A percentile compares a stretch with the other conserved stretches of the same genome.
Evolutionary conservation across 2,113 vertebrate species (phyloP).

Genomic region (Gadus macrocephalus): DNA sequence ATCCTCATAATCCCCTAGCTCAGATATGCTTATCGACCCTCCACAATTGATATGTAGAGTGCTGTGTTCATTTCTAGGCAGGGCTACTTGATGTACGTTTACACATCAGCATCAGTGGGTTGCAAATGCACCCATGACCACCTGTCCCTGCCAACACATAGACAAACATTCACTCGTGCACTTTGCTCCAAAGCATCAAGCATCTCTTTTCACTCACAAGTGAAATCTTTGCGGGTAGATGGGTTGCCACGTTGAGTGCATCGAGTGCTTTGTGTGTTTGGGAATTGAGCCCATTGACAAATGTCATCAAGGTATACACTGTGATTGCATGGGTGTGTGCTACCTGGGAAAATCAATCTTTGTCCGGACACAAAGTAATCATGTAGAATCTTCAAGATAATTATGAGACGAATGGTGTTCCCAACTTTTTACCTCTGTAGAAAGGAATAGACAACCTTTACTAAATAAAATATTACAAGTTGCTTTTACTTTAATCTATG

Average conservation of each 20-base stretch:
- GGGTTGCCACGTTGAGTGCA: neutral
- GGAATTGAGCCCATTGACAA: neutral
- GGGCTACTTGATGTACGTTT: slow-evolving; percentile 14
- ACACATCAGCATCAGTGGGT: slow-evolving; percentile 32
- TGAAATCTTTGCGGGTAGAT: neutral
- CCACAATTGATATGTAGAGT: slow-evolving; percentile 52
- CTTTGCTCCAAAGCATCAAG: slow-evolving; percentile 18
- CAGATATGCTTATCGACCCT: slow-evolving; percentile 66
- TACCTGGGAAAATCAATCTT: no score
- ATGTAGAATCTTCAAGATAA: no score
- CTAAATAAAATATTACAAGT: no score
- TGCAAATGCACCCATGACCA: neutral
- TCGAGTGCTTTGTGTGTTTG: neutral
- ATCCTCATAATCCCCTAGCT: slow-evolving; percentile 62
- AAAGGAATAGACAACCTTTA: no score
- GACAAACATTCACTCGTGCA: neutral
- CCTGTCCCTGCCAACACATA: no score
- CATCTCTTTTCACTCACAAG: slow-evolving; percentile 11
- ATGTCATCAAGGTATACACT: neutral
- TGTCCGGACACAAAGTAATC: no score
- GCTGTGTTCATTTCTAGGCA: neutral
- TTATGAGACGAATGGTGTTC: no score
- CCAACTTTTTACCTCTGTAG: no score
- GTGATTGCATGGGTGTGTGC: no score
- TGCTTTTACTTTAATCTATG: no score